A percentile compares a stretch with the other conserved stretches of the same genome.
These are phyloP conservation scores for Dreissena polymorpha DNA, from an alignment of 1,140 invertebrate genomes.

Conservation along the genomic window DNA sequence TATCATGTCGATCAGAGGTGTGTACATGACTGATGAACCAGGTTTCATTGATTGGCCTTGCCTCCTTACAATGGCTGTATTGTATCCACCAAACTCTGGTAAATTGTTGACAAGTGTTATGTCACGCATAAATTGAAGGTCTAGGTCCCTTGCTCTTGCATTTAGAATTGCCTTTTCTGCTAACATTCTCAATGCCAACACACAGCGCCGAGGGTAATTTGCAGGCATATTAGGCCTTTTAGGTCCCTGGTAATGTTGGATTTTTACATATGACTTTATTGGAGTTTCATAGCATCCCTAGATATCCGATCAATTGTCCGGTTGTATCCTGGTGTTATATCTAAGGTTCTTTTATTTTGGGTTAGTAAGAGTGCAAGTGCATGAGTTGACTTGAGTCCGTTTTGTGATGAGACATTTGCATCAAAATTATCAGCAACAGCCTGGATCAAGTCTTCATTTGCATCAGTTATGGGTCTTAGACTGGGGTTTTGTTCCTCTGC, in stretches of 20 bases:
- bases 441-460: conserved; percentile 34
- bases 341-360: neutral
- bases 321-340: too few relatives aligned
- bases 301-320: too few relatives aligned
- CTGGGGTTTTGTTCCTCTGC: neutral
- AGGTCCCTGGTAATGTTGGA: conserved; percentile 34
- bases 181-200: conserved; percentile 28
- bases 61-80: conserved; percentile 15
- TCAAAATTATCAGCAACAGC: conserved; percentile 59
- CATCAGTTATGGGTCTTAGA: neutral
- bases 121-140: conserved; percentile 36
- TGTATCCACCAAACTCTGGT: conserved; percentile 41
- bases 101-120: conserved; percentile 11
- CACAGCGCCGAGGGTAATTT: neutral
- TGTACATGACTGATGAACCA: conserved; percentile 50
- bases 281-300: too few relatives aligned
- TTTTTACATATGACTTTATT: too few relatives aligned
- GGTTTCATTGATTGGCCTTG: conserved; percentile 11
- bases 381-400: conserved; percentile 53
- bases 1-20: conserved; percentile 56
- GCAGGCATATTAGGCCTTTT: conserved; percentile 47
- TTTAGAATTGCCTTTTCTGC: conserved; percentile 22
- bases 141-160: conserved; percentile 29
- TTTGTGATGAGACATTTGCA: conserved; percentile 57
- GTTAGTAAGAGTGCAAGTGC: conserved; percentile 50